These are phyloP conservation scores for Lepidothrix coronata DNA, from an alignment of 2,113 vertebrate genomes.

Conservation along the genomic window DNA sequence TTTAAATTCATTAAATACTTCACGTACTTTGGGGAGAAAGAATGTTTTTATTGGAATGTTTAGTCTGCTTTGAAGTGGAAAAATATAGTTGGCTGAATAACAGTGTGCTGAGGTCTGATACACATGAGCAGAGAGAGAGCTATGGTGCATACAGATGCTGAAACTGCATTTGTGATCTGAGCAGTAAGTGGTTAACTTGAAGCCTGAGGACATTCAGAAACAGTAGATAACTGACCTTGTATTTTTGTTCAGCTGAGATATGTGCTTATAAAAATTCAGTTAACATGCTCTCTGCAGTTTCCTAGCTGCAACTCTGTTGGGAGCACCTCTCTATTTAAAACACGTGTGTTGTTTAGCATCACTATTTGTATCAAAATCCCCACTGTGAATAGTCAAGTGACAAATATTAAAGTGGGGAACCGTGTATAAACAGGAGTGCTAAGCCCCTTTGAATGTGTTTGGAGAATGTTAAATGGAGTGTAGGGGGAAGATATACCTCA, in stretches of 20 bases:
- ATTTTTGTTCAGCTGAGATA: constrained; percentile 41
- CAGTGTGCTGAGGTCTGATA: neutral
- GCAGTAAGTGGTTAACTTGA: constrained; percentile 14
- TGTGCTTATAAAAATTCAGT: constrained; percentile 53
- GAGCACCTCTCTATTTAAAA: constrained; percentile 44
- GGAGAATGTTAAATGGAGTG: constrained; percentile 5
- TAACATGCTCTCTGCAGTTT: constrained; percentile 35
- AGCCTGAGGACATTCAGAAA: constrained; percentile 34
- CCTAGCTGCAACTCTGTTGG: constrained; percentile 30
- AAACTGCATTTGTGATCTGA: neutral
- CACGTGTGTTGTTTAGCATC: constrained; percentile 40
- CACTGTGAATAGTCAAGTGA: constrained; percentile 50
- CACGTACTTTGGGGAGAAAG: neutral
- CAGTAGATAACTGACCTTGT: constrained; percentile 47
- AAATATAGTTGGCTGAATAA: neutral
- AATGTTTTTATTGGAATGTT: neutral
- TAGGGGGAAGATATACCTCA: neutral
- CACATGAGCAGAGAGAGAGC: neutral
- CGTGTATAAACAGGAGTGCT: neutral
- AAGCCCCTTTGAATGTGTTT: constrained; percentile 5
- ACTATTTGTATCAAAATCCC: constrained; percentile 33
- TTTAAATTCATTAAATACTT: neutral
- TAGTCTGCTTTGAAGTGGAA: neutral
- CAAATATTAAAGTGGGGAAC: constrained; percentile 47
- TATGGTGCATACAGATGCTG: neutral